Evolutionary conservation across 2,888 invertebrate genomes (phyloP).

Genomic region (Volucella bombylans): DNA sequence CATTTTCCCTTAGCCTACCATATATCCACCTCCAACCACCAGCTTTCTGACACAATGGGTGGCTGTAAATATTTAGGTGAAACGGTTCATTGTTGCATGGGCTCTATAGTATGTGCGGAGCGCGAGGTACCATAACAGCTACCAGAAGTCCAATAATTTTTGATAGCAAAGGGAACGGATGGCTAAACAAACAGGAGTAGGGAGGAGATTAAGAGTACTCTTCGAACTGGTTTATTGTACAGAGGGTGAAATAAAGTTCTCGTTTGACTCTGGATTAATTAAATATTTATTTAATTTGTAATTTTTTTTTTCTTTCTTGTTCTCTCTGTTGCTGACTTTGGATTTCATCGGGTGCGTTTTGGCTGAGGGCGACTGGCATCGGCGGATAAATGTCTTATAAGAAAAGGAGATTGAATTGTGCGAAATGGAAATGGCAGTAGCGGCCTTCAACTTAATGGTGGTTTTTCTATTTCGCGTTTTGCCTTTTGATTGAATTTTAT

Average conservation of each 20-base stretch:
- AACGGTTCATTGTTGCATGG: conserved; percentile 70
- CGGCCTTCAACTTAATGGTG: conserved; percentile 34
- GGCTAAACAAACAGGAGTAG: conserved; percentile 13
- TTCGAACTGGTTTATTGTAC: conserved; percentile 60
- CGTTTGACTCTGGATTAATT: conserved; percentile 65
- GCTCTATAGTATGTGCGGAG: conserved; percentile 12
- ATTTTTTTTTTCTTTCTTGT: conserved; percentile 24
- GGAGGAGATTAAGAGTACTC: conserved; percentile 66
- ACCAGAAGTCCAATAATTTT: conserved; percentile 73
- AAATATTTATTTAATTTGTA: conserved; percentile 73
- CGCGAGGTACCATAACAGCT: conserved; percentile 56
- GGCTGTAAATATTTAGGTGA: conserved; percentile 71
- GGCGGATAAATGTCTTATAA: not conserved
- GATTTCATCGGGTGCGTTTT: conserved; percentile 7
- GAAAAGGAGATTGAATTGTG: conserved; percentile 63
- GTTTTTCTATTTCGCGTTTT: conserved; percentile 54
- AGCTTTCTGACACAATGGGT: not conserved
- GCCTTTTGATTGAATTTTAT: conserved; percentile 70
- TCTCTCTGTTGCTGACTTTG: conserved; percentile 1
- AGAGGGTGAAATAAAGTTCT: conserved; percentile 53
- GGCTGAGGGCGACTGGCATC: not conserved
- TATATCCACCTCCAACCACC: not conserved
- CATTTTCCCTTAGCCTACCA: conserved; percentile 3
- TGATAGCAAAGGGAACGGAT: conserved; percentile 65
- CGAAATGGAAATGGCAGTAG: conserved; percentile 47